These are phyloP conservation scores for Lepidocyrtinus sp. DNA, from an alignment of 2,888 invertebrate genomes.

Conservation along the genomic window DNA sequence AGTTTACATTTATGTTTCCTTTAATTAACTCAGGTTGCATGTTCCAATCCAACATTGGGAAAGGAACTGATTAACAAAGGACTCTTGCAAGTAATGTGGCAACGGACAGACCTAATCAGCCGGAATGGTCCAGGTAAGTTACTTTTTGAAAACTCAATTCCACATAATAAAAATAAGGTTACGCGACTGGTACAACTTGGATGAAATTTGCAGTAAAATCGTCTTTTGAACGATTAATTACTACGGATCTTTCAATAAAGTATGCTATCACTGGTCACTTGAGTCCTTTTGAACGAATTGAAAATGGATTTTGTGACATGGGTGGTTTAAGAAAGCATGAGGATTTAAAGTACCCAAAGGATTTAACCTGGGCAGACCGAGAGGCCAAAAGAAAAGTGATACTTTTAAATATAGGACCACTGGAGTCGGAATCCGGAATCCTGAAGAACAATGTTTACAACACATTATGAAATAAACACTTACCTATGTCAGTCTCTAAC, in stretches of 20 bases:
- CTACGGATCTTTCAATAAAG: constrained; percentile 78
- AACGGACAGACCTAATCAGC: constrained; percentile 61
- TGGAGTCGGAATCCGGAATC: constrained; percentile 7
- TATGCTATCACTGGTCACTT: constrained; percentile 78
- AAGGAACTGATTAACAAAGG: constrained; percentile 60
- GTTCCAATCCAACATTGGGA: constrained; percentile 55
- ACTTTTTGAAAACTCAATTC: not conserved
- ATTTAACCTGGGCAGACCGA: constrained; percentile 43
- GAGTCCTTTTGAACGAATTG: constrained; percentile 77
- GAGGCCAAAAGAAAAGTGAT: constrained; percentile 34
- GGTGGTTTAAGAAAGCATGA: constrained; percentile 47
- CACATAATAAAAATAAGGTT: too few species aligned
- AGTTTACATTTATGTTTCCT: not conserved
- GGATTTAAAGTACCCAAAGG: constrained; percentile 19
- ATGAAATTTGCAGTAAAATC: constrained; percentile 70
- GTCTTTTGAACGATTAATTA: constrained; percentile 77
- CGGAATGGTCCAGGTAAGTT: constrained; percentile 60
- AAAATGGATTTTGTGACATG: constrained; percentile 71
- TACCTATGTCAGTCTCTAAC: too few species aligned
- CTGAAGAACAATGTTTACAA: constrained; percentile 46
- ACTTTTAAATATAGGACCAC: constrained; percentile 33
- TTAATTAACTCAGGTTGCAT: constrained; percentile 58
- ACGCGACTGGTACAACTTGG: too few species aligned
- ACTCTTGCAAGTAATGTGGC: constrained; percentile 63
- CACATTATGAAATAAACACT: too few species aligned